Conservation (phyloP, 1,140 invertebrate species). For the Glossosoma conforme region DNA sequence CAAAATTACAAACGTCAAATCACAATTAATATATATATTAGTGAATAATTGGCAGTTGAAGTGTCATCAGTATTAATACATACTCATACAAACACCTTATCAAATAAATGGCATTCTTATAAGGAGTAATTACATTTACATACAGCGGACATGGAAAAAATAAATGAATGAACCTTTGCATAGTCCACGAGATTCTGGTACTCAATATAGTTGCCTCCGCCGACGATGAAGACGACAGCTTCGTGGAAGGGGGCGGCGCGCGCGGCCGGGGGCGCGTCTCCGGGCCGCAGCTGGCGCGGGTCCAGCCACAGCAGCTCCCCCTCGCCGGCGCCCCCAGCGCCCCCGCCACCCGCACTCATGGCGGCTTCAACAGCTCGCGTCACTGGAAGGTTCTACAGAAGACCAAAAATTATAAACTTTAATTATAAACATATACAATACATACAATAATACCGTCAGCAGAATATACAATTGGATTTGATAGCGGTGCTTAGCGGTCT, state of each 20-base stretch:
- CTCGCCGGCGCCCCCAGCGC: not conserved
- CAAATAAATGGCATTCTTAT: too few relatives aligned
- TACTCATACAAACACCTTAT: too few relatives aligned
- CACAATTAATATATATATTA: too few relatives aligned
- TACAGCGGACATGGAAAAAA: too few relatives aligned
- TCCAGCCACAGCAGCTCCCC: slow-evolving; percentile 42
- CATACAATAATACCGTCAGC: not conserved
- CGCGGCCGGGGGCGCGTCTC: slow-evolving; percentile 34
- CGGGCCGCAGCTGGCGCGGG: slow-evolving; percentile 40
- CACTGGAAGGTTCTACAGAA: slow-evolving; percentile 42
- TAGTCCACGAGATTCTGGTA: slow-evolving; percentile 98
- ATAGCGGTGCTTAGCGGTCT: too few relatives aligned
- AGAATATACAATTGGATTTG: too few relatives aligned
- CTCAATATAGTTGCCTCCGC: slow-evolving; percentile 98
- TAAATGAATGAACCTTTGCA: slow-evolving; percentile 65
- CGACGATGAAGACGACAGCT: slow-evolving; percentile 94
- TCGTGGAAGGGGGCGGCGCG: slow-evolving; percentile 67
- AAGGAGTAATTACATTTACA: too few relatives aligned
- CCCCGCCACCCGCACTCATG: slow-evolving; percentile 27
- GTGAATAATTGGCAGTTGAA: too few relatives aligned
- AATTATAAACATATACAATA: not conserved
- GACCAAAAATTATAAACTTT: not conserved
- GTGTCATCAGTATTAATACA: too few relatives aligned
- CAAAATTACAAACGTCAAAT: too few relatives aligned
- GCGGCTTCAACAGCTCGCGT: slow-evolving; percentile 42